Evolutionary conservation across 2,113 vertebrate species (phyloP), one percentile per base, ranked within the genome.

Genomic region (Plectropomus leopardus): DNA sequence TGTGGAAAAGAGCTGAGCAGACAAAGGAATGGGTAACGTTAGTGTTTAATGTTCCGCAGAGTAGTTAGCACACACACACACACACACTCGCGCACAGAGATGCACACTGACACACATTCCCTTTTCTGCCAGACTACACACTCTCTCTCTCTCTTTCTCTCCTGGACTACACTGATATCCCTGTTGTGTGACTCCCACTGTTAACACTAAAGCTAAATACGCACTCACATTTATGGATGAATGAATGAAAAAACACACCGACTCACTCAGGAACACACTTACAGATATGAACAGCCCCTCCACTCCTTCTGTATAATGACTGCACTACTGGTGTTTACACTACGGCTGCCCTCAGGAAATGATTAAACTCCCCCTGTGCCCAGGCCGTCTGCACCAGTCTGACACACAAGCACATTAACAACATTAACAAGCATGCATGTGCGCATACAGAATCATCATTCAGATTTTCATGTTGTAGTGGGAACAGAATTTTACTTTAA

Each of bases 1-100:
- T 84, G 88, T 93, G 88, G 82, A 91, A 92, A 91, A 89, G 77
- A 83, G 83, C 88, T 78, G 85, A 88, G 84, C 67, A 30, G 80
- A 89, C 88, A 72, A 65, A 87, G 86, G 66, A 86, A 82, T 83
- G 69, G 83, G 57, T 47, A 74, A 86, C 15, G 63, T 86, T 88
- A 60, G 81, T 84, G 88, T 85, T 89, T 86, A 88, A 90, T 89
- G 82, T 89, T 85, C 87, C 47, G 69, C 86, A 82, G 72, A 78
- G 63, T 51, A 79, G 84, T 87, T 84, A 82, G 34, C 66, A 28
- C 66, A 80, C 85, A 59, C 50, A 71, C 64, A 54, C 76, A 24
- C 67, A 40, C 9, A 47, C 36, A 63, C 63, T 6, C 61, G 58
- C 0, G 45, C 63, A 72, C 80, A 81, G 44, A 76, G 48, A 61